Conservation (phyloP, 2,888 invertebrate genomes). For the Euspilapteryx auroguttella region DNA sequence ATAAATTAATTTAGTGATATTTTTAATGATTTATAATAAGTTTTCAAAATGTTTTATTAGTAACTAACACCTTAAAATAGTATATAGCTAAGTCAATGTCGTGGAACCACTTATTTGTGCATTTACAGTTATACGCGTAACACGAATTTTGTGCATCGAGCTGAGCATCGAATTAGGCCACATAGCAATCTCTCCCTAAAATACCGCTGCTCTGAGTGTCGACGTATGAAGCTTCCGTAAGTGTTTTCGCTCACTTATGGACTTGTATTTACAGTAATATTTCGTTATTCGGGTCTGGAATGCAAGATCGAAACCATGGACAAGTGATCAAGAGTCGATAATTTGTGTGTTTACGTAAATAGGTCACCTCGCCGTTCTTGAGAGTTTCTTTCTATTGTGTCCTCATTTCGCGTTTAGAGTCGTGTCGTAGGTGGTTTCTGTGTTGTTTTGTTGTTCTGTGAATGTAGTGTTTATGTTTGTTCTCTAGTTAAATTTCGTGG, state of each 20-base stretch:
- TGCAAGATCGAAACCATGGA: too few species aligned
- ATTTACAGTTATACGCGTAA: slow-evolving; percentile 61
- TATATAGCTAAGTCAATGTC: too few species aligned
- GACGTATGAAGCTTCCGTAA: slow-evolving; percentile 59
- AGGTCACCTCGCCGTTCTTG: slow-evolving; percentile 58
- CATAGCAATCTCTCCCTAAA: slow-evolving; percentile 65
- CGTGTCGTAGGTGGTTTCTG: too few species aligned
- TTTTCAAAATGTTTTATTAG: too few species aligned
- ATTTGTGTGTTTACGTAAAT: slow-evolving; percentile 58
- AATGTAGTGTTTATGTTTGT: too few species aligned
- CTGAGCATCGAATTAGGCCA: slow-evolving; percentile 62
- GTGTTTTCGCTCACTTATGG: slow-evolving; percentile 20
- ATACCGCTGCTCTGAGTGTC: slow-evolving; percentile 62
- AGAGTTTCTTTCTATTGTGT: neutral
- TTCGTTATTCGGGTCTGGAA: too few species aligned
- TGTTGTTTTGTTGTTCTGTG: neutral
- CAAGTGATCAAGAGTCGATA: too few species aligned
- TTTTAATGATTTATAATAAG: too few species aligned
- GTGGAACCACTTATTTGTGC: slow-evolving; percentile 48
- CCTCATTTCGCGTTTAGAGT: too few species aligned
- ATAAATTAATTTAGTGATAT: too few species aligned
- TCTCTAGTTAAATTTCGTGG: slow-evolving; percentile 27
- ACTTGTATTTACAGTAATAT: too few species aligned
- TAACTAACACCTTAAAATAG: too few species aligned
- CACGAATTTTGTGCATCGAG: slow-evolving; percentile 62